These are phyloP conservation scores for Hirtodrosophila trivittata DNA, from an alignment of 2,888 invertebrate species.

Conservation along the genomic window DNA sequence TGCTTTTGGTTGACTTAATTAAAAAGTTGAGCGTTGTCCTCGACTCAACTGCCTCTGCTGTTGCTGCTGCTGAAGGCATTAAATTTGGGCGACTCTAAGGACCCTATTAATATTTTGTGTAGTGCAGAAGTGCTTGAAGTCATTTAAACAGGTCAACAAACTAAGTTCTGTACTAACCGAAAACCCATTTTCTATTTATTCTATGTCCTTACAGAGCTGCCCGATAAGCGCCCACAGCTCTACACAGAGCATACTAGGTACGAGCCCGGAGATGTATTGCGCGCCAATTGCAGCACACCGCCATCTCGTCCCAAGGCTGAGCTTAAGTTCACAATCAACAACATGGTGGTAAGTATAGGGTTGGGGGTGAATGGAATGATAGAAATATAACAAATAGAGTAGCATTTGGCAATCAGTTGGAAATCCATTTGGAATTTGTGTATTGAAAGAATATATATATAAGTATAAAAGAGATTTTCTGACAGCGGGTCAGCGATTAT, in stretches of 20 bases:
- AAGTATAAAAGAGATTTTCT: slow-evolving; percentile 20
- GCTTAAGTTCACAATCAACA: slow-evolving; percentile 91
- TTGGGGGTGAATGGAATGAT: background rate
- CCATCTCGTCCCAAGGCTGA: slow-evolving; percentile 90
- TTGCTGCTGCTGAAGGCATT: slow-evolving; percentile 34
- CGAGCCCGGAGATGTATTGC: slow-evolving; percentile 89
- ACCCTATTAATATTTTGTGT: slow-evolving; percentile 41
- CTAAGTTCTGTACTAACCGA: slow-evolving; percentile 38
- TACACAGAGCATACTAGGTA: slow-evolving; percentile 90
- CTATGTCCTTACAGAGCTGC: slow-evolving; percentile 86
- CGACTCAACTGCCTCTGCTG: background rate
- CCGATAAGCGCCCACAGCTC: slow-evolving; percentile 88
- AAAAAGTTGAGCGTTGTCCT: slow-evolving; percentile 64
- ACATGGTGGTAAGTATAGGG: slow-evolving; percentile 89
- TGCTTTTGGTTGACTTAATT: slow-evolving; percentile 74
- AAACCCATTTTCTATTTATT: background rate
- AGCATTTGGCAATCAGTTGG: slow-evolving; percentile 8
- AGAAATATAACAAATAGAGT: background rate
- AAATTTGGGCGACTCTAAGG: slow-evolving; percentile 20
- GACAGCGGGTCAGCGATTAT: slow-evolving; percentile 70
- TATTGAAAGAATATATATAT: slow-evolving; percentile 2
- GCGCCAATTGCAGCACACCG: slow-evolving; percentile 91
- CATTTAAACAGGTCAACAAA: slow-evolving; percentile 9
- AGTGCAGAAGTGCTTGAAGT: slow-evolving; percentile 8
- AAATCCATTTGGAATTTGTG: slow-evolving; percentile 8